Base-by-base conservation (phyloP, 2,888 invertebrate genomes). In the Caenorhabditis sinica region DNA sequence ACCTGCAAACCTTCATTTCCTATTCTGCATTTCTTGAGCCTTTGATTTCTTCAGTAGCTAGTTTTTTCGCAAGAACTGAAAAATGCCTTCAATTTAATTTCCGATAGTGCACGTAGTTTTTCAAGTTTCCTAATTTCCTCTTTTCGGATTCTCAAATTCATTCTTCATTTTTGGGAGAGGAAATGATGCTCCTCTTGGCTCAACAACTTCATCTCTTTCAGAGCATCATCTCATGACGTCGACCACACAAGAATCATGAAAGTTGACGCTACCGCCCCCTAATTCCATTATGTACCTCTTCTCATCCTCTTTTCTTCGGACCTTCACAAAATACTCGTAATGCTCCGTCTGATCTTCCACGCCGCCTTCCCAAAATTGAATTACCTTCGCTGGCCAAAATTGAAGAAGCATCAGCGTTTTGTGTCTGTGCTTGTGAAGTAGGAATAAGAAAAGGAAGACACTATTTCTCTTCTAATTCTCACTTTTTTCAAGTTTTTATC, bases 261-360 rank as follows among this genome's bases (percentile, higher is more conserved):
- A 60, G 49, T 66, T 30, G 79, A 51, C 63, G 61, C 36, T 36
- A 68, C 53, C 69, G 56, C 63, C 58, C 66, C 36, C 69, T 80
- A 80, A 80, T 72, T 58, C 40, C 49, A 72, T 80, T 72, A 80
- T 63, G 79, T 79, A 71, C 79, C 71, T 80, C 72, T 72, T 60
- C 49, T 53, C n/a, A n/a, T 36, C 53, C 36, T 56, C 56, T 56
- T 40, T 20, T 63, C 25, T 60, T 72, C 58, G 72, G 66, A 72
- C 65, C 80, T 58, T 58, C 72, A 65, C 56, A 79, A 79, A 79
- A 79, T 72, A 80, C 72, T 80, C 80, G 80, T 80, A 72, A 80
- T 80, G 80, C 80, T n/a, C 49, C 63, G 56, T 23, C 80, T 80
- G 80, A 80, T 80, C 80, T 80, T 80, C 80, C 80, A 80, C 72